Conservation (phyloP, 2,113 vertebrate species). For the Fukomys damarensis region DNA sequence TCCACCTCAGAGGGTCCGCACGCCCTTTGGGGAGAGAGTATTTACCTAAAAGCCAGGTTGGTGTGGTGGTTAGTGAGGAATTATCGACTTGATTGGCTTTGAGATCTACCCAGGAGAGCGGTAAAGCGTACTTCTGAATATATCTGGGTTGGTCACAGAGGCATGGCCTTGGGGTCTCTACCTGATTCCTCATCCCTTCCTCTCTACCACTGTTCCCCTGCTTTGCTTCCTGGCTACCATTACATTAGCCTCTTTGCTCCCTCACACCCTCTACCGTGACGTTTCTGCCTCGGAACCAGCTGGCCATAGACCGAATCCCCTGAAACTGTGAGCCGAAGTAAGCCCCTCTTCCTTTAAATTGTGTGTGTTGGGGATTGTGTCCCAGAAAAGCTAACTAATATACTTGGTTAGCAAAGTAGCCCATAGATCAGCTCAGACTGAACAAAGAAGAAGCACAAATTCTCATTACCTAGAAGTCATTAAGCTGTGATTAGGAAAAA, state of each 20-base stretch:
- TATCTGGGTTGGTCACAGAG: not conserved
- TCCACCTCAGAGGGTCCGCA: not conserved
- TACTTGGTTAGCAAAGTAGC: not conserved
- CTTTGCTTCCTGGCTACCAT: not conserved
- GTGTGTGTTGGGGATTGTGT: not conserved
- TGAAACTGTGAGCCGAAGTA: not conserved
- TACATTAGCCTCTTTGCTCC: not conserved
- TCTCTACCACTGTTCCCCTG: not conserved
- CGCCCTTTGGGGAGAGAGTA: not conserved
- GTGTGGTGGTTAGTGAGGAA: not conserved
- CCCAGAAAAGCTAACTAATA: not conserved
- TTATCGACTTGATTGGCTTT: not conserved
- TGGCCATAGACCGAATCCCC: not conserved
- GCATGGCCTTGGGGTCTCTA: not conserved
- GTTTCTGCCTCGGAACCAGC: not conserved
- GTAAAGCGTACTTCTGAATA: not conserved
- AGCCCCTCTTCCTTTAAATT: not conserved
- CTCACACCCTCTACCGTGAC: no score
- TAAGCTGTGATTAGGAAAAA: slow-evolving; percentile 50
- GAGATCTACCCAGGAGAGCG: not conserved
- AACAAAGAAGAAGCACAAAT: not conserved
- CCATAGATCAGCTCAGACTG: not conserved
- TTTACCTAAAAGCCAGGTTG: not conserved
- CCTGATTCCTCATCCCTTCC: not conserved
- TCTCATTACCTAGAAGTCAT: slow-evolving; percentile 57